Percentiles rank a stretch among this genome's conserved stretches.
Evolutionary conservation across 2,888 invertebrate species (phyloP).

Genomic region (Hermaeophaga mercurialis): DNA sequence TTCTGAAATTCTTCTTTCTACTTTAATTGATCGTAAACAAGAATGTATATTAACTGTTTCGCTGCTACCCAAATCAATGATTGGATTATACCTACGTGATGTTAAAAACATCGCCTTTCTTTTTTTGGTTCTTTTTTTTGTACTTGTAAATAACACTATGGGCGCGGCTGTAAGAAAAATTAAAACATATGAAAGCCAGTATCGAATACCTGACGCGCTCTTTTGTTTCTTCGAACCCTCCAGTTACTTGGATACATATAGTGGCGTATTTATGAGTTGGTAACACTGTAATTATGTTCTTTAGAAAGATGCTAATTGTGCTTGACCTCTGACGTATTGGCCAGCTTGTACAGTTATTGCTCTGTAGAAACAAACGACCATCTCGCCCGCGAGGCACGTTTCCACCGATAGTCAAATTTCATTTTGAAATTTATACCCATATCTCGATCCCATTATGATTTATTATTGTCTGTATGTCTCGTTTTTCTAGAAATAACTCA

Average conservation of each 20-base stretch:
- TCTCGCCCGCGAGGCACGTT: background rate
- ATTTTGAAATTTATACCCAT: slow-evolving; percentile 5
- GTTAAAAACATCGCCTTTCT: too few relatives aligned
- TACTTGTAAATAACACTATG: background rate
- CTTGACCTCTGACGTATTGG: slow-evolving; percentile 36
- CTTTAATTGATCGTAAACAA: background rate
- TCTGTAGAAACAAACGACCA: slow-evolving; percentile 5
- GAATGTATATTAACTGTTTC: too few relatives aligned
- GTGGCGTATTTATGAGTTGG: slow-evolving; percentile 35
- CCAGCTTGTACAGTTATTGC: slow-evolving; percentile 17
- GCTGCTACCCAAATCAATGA: too few relatives aligned
- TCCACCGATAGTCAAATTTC: slow-evolving; percentile 17
- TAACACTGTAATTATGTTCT: slow-evolving; percentile 41
- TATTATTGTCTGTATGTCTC: background rate
- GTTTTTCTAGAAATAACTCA: too few relatives aligned
- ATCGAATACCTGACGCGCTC: slow-evolving; percentile 4
- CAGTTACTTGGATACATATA: slow-evolving; percentile 25
- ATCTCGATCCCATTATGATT: slow-evolving; percentile 11
- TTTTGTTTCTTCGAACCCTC: slow-evolving; percentile 12
- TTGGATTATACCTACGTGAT: too few relatives aligned
- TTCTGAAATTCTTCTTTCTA: slow-evolving; percentile 1
- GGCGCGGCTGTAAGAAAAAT: background rate
- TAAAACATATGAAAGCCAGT: slow-evolving; percentile 5
- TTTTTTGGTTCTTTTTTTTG: too few relatives aligned
- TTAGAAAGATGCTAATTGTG: slow-evolving; percentile 37